phyloP scores from a whole-genome alignment of 2,113 vertebrate species.

The Struthio camelus region DNA sequence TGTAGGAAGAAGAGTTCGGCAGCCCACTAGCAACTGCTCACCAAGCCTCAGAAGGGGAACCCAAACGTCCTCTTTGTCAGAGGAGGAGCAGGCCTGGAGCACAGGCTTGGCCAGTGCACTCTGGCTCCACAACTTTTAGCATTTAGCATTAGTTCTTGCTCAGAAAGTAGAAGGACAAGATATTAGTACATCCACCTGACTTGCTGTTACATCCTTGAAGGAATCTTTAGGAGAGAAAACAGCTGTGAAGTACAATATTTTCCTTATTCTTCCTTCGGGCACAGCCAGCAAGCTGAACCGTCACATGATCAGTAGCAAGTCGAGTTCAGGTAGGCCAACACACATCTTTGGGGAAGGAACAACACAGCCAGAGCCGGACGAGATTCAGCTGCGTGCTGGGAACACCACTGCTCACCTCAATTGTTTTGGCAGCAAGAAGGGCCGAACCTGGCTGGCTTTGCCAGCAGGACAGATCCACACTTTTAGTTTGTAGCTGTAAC shows the following conservation, averaged over 20 bases:
- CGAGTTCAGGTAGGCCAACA: neutral
- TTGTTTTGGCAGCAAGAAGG: neutral
- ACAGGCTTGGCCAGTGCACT: fast-evolving
- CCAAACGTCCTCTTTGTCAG: fast-evolving
- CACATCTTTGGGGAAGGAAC: neutral
- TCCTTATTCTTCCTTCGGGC: neutral
- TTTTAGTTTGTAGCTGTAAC: neutral
- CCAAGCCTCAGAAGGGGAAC: neutral
- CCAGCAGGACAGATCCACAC: neutral
- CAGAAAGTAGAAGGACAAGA: neutral
- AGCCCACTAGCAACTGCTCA: neutral
- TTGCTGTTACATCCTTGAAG: neutral
- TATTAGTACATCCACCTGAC: neutral
- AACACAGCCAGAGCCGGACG: too few species aligned
- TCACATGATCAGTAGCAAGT: neutral
- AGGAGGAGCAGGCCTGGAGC: neutral
- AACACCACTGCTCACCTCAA: neutral
- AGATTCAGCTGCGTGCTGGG: neutral
- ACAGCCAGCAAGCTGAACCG: neutral
- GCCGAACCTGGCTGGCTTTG: neutral
- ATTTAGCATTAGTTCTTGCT: neutral
- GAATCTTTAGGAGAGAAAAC: neutral
- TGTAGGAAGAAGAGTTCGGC: neutral
- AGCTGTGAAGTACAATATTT: neutral
- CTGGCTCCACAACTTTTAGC: neutral